Percentiles rank a stretch among this genome's conserved stretches.
These are phyloP conservation scores for Rhea americana DNA, from an alignment of 2,113 vertebrate species.

Conservation along the genomic window DNA sequence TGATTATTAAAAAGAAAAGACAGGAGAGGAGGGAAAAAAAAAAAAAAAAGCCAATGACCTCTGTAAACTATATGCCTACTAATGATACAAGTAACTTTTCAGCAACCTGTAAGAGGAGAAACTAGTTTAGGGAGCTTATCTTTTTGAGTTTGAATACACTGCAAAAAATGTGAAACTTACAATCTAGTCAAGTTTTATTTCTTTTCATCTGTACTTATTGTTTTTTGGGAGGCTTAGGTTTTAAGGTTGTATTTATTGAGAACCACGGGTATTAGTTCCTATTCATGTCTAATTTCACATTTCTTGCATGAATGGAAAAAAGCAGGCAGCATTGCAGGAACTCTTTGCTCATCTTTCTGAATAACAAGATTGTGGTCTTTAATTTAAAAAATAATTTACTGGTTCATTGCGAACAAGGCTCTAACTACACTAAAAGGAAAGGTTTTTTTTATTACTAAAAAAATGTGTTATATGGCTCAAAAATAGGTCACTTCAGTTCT, in stretches of 20 bases:
- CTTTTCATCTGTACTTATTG: neutral
- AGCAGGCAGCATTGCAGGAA: neutral
- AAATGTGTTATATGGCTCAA: neutral
- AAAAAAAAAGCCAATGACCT: neutral
- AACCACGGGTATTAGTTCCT: fast-evolving
- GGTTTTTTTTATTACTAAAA: neutral
- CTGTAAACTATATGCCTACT: neutral
- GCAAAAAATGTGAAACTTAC: neutral
- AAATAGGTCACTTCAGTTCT: neutral
- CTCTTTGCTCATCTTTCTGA: neutral
- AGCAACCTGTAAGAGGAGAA: neutral
- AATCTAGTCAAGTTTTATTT: neutral
- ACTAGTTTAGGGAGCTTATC: neutral
- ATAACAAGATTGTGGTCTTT: neutral
- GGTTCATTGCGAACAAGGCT: neutral
- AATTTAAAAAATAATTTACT: neutral
- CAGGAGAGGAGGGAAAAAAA: neutral
- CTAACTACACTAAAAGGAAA: neutral
- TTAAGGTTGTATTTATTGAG: neutral
- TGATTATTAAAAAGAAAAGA: neutral
- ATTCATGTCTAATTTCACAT: neutral
- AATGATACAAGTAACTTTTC: neutral
- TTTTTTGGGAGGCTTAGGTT: neutral
- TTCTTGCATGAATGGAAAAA: neutral
- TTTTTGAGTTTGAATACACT: neutral